phyloP scores from a whole-genome alignment of 2,888 invertebrate genomes.

The Tetranychus truncatus region DNA sequence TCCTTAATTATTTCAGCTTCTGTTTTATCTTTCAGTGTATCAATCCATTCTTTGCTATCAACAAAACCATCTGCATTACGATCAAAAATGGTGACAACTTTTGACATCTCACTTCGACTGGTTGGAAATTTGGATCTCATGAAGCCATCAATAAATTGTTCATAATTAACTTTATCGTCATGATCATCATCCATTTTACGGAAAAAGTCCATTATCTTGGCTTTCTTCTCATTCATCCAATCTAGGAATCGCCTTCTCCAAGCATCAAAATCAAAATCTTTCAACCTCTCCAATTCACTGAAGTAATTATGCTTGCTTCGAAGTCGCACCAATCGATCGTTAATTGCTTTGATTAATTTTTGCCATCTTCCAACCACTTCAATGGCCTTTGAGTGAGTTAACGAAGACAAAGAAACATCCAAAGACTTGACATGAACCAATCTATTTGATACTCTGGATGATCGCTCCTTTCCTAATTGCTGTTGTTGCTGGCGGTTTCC shows the following conservation, averaged over 20 bases:
- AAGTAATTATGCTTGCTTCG: slow-evolving; percentile 80
- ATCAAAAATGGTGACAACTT: slow-evolving; percentile 7
- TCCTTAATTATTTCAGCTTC: slow-evolving; percentile 32
- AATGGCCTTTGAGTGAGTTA: not conserved
- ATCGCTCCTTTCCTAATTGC: not conserved
- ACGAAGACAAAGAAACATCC: not conserved
- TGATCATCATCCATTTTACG: slow-evolving; percentile 96
- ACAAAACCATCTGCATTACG: not conserved
- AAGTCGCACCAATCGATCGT: slow-evolving; percentile 45
- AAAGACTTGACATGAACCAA: not conserved
- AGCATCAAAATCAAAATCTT: slow-evolving; percentile 98
- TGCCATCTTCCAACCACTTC: slow-evolving; percentile 4
- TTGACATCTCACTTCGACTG: not conserved
- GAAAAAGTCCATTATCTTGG: slow-evolving; percentile 90
- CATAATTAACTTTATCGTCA: slow-evolving; percentile 45
- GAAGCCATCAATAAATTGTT: not conserved
- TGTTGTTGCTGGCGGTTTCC: not conserved
- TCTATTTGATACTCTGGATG: not conserved
- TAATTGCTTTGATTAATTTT: not conserved
- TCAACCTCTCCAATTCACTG: slow-evolving; percentile 72
- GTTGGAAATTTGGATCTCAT: not conserved
- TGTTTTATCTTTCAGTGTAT: slow-evolving; percentile 6
- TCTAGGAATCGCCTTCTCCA: slow-evolving; percentile 95
- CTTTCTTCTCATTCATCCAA: slow-evolving; percentile 99
- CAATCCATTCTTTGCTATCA: not conserved